Conservation (phyloP, 2,888 invertebrate genomes). For the Aromia moschata region DNA sequence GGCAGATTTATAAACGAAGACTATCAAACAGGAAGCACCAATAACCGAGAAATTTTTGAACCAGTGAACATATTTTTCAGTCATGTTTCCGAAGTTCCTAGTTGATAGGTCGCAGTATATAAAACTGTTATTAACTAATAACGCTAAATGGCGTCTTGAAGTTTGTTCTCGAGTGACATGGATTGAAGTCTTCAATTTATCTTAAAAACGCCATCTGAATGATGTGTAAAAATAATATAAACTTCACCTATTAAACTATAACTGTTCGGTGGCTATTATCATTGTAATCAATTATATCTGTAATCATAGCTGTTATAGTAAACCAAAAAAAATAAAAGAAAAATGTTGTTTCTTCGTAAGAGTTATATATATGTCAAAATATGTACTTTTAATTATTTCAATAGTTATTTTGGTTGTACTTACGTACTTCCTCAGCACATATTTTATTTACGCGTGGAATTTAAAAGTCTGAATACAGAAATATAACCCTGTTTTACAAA, state of each 20-base stretch:
- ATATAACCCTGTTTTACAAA: too few species aligned
- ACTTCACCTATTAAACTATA: not conserved
- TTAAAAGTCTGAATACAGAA: too few species aligned
- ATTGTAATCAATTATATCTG: slow-evolving; percentile 46
- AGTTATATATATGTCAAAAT: not conserved
- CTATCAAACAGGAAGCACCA: too few species aligned
- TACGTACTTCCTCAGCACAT: not conserved
- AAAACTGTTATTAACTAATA: too few species aligned
- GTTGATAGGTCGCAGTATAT: too few species aligned
- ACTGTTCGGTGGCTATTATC: slow-evolving; percentile 23
- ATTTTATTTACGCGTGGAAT: not conserved
- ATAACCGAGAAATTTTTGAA: too few species aligned
- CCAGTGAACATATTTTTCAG: too few species aligned
- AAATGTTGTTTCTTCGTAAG: not conserved
- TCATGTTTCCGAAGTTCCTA: too few species aligned
- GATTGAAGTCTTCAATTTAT: not conserved
- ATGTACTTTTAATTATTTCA: not conserved
- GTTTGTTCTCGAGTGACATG: not conserved
- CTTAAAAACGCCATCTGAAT: slow-evolving; percentile 4
- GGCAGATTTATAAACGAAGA: too few species aligned
- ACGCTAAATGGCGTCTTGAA: not conserved
- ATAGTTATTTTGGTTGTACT: not conserved
- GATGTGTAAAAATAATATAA: not conserved
- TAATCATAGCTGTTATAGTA: slow-evolving; percentile 34
- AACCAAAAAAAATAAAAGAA: not conserved